These are phyloP conservation scores for Zaprionus tsacasi DNA, from an alignment of 1,140 invertebrate genomes.

Conservation along the genomic window DNA sequence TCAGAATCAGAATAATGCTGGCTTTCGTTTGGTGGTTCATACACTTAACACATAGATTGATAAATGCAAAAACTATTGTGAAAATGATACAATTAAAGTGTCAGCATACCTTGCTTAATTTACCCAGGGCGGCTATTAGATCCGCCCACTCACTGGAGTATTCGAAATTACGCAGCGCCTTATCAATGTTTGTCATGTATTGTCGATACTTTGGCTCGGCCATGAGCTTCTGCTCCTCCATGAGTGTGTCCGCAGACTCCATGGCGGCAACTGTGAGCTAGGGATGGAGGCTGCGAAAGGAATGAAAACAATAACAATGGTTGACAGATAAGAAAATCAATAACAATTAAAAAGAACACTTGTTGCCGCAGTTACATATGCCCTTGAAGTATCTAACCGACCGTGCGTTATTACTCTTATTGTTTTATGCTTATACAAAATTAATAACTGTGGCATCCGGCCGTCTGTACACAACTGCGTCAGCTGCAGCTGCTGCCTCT, in stretches of 20 bases:
- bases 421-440: conserved; percentile 42
- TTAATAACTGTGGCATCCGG: conserved; percentile 61
- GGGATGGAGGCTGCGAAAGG: conserved; percentile 9
- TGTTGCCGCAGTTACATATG: conserved; percentile 49
- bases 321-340: conserved; percentile 58
- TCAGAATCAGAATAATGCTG: not conserved
- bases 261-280: conserved; percentile 56
- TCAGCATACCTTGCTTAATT: conserved; percentile 94
- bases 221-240: conserved; percentile 90
- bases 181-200: conserved; percentile 93
- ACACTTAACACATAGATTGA: not conserved
- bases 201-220: conserved; percentile 91
- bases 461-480: conserved; percentile 37
- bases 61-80: not conserved
- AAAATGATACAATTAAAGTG: not conserved
- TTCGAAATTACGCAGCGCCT: conserved; percentile 96
- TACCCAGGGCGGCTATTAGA: conserved; percentile 95
- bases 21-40: not conserved
- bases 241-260: conserved; percentile 80
- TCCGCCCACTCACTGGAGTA: conserved; percentile 98
- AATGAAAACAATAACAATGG: conserved; percentile 21
- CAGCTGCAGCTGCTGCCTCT: conserved; percentile 19
- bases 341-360: conserved; percentile 71
- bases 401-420: conserved; percentile 6
- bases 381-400: not conserved